These are phyloP conservation scores for Candoia aspera DNA, from an alignment of 2,113 vertebrate species.

Conservation along the genomic window DNA sequence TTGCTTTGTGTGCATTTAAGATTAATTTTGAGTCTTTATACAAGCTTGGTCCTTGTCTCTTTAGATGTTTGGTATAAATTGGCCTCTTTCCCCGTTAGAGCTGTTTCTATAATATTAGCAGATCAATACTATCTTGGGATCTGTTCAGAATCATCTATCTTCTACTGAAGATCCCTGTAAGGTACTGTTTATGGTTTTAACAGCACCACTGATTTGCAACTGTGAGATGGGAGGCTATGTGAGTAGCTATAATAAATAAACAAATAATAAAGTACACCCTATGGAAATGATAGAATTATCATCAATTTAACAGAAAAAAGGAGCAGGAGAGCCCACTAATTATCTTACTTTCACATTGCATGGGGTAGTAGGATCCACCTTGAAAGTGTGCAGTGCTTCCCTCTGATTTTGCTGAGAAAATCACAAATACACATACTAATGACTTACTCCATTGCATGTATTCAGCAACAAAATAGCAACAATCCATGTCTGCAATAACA, in stretches of 20 bases:
- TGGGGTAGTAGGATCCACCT: background rate
- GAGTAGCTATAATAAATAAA: background rate
- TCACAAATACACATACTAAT: background rate
- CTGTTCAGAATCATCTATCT: no score
- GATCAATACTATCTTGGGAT: no score
- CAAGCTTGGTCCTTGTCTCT: no score
- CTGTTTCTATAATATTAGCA: no score
- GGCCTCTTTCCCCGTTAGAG: no score
- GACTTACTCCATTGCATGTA: background rate
- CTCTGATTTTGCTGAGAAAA: background rate
- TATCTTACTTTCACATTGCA: background rate
- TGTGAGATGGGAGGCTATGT: background rate
- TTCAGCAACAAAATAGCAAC: background rate
- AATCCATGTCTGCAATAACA: background rate
- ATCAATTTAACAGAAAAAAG: background rate
- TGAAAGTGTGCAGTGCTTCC: background rate
- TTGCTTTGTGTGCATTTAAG: no score
- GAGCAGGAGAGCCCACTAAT: background rate
- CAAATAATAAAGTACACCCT: background rate
- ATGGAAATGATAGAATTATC: background rate
- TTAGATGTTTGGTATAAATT: no score
- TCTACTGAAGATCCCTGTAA: no score
- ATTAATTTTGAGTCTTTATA: no score
- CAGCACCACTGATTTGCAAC: background rate
- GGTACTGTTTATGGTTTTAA: no score